A percentile compares a stretch with the other conserved stretches of the same genome.
phyloP scores from a whole-genome alignment of 2,888 invertebrate genomes.

The Drosophila suboccidentalis region DNA sequence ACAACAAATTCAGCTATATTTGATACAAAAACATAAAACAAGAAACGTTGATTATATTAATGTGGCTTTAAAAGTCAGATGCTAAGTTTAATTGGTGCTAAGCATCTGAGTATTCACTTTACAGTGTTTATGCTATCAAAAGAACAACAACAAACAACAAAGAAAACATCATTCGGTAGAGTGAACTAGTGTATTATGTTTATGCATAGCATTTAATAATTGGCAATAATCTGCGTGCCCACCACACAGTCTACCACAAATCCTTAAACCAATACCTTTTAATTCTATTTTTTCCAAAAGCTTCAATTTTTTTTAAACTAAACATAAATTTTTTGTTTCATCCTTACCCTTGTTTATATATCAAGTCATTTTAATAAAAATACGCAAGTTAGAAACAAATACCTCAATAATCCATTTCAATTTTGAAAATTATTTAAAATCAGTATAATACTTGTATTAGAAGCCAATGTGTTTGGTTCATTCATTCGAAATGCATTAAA shows the following conservation, averaged over 20 bases:
- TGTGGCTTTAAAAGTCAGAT: slow-evolving; percentile 76
- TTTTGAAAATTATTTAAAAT: slow-evolving; percentile 12
- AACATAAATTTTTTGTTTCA: slow-evolving; percentile 55
- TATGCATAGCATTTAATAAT: slow-evolving; percentile 71
- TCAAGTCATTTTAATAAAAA: slow-evolving; percentile 71
- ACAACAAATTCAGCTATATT: slow-evolving; percentile 69
- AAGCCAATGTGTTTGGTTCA: slow-evolving; percentile 24
- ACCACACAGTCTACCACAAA: slow-evolving; percentile 48
- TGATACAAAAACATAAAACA: slow-evolving; percentile 58
- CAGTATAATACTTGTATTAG: slow-evolving; percentile 10
- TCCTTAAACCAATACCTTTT: slow-evolving; percentile 5
- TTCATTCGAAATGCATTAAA: slow-evolving; percentile 38
- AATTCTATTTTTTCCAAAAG: slow-evolving; percentile 36
- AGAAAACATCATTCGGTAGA: slow-evolving; percentile 45
- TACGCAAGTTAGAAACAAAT: slow-evolving; percentile 65
- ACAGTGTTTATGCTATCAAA: slow-evolving; percentile 40
- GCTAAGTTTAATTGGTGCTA: slow-evolving; percentile 73
- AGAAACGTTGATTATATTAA: slow-evolving; percentile 47
- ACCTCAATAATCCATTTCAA: slow-evolving; percentile 46
- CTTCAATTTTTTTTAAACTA: slow-evolving; percentile 29
- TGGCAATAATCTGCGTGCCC: slow-evolving; percentile 55
- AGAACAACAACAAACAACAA: slow-evolving; percentile 5
- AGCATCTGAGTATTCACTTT: slow-evolving; percentile 70
- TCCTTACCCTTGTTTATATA: slow-evolving; percentile 62
- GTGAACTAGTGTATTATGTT: slow-evolving; percentile 58